phyloP scores from a whole-genome alignment of 1,140 invertebrate species.

The Scaptomyza graminum region DNA sequence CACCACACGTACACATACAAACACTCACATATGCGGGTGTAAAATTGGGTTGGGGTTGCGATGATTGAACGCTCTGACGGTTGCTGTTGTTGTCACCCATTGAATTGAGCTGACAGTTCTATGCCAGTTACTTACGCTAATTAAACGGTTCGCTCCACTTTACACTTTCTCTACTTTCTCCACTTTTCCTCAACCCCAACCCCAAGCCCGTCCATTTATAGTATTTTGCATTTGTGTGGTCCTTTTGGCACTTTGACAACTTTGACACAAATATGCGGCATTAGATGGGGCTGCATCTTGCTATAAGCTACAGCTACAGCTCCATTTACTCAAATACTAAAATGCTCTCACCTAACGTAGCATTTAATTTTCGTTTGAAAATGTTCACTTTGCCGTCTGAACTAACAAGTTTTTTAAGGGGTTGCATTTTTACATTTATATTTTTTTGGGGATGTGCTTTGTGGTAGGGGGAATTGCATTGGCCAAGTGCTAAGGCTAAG shows the following conservation, averaged over 20 bases:
- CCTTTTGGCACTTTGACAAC: constrained; percentile 57
- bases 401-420: constrained; percentile 6
- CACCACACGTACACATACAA: constrained; percentile 1
- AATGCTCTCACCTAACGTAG: constrained; percentile 26
- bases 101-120: constrained; percentile 53
- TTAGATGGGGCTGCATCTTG: constrained; percentile 22
- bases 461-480: constrained; percentile 8
- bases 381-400: constrained; percentile 12
- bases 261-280: constrained; percentile 52
- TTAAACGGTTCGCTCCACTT: constrained; percentile 51
- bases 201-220: not conserved
- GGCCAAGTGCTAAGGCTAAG: constrained; percentile 6
- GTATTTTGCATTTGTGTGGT: not conserved
- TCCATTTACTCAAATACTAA: constrained; percentile 18
- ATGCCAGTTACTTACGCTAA: constrained; percentile 79
- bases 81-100: constrained; percentile 39
- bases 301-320: constrained; percentile 8
- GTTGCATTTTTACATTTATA: not conserved
- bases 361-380: constrained; percentile 60
- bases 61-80: constrained; percentile 23
- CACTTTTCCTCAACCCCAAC: not conserved
- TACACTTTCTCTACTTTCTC: constrained; percentile 11
- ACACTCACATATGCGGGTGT: not conserved
- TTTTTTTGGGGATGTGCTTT: not conserved
- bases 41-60: not conserved